Conservation (phyloP, 2,888 invertebrate genomes). For the Habrosyne pyritoides region DNA sequence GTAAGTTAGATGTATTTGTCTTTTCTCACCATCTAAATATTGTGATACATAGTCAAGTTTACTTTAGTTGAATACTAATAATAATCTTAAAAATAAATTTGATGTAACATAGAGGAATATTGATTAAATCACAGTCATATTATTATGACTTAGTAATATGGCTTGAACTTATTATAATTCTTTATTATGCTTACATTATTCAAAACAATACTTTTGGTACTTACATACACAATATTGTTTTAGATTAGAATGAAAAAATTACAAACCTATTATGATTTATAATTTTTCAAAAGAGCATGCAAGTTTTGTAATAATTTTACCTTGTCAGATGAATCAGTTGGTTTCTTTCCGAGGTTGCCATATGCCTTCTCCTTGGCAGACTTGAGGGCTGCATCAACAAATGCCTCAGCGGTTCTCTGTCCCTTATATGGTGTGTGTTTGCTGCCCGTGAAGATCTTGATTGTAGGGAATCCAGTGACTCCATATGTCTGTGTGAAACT, state of each 20-base stretch:
- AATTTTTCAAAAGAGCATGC: constrained; percentile 23
- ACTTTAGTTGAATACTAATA: neutral
- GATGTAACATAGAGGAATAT: no score
- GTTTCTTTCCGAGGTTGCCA: constrained; percentile 86
- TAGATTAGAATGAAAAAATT: neutral
- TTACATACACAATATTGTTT: neutral
- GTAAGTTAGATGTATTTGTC: no score
- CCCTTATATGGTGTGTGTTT: constrained; percentile 95
- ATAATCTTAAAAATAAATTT: no score
- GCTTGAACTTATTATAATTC: no score
- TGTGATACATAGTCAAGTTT: neutral
- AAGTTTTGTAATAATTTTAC: constrained; percentile 51
- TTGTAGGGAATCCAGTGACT: constrained; percentile 96
- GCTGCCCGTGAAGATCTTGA: constrained; percentile 95
- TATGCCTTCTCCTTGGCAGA: constrained; percentile 90
- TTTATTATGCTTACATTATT: neutral
- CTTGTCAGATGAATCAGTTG: constrained; percentile 66
- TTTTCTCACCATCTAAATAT: no score
- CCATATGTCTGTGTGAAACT: constrained; percentile 91
- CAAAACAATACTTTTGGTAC: neutral
- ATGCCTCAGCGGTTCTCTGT: constrained; percentile 91
- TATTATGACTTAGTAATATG: no score
- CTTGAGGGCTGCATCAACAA: constrained; percentile 93
- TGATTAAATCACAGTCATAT: no score
- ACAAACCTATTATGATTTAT: constrained; percentile 7